These are phyloP conservation scores for Cherax quadricarinatus DNA, from an alignment of 1,140 invertebrate genomes.

Conservation along the genomic window DNA sequence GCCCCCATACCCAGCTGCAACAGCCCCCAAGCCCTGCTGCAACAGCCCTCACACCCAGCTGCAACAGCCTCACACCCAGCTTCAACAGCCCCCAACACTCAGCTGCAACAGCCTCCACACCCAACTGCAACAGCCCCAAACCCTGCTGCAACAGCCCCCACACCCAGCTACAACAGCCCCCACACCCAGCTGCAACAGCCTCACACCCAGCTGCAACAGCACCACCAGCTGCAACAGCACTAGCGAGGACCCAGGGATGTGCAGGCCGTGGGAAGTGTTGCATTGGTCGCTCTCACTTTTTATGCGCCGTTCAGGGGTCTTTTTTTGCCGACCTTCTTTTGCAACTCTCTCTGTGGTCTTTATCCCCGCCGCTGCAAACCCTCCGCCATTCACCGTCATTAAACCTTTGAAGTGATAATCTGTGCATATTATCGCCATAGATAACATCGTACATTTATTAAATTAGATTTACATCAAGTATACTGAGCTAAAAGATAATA, in stretches of 20 bases:
- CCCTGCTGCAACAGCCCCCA: too few relatives aligned
- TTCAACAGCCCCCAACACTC: too few relatives aligned
- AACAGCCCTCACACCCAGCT: too few relatives aligned
- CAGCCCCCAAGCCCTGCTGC: too few relatives aligned
- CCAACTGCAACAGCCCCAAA: too few relatives aligned
- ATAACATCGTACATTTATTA: neutral
- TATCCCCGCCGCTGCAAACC: constrained; percentile 14
- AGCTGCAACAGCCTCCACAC: neutral
- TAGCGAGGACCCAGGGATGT: neutral
- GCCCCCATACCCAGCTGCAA: neutral
- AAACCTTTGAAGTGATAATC: constrained; percentile 50
- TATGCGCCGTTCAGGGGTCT: neutral
- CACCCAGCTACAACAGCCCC: neutral
- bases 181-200: too few relatives aligned
- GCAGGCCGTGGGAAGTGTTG: constrained; percentile 46
- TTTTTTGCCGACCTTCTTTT: constrained; percentile 23
- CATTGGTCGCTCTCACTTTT: constrained; percentile 45
- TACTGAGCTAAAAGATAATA: too few relatives aligned
- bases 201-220: neutral
- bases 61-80: too few relatives aligned
- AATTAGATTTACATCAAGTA: neutral
- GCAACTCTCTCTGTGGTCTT: constrained; percentile 31
- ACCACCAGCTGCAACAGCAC: constrained; percentile 11
- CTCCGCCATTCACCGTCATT: constrained; percentile 17
- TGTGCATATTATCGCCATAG: constrained; percentile 15